These are phyloP conservation scores for Zaprionus vittiger DNA, from an alignment of 1,140 invertebrate species.

Conservation along the genomic window DNA sequence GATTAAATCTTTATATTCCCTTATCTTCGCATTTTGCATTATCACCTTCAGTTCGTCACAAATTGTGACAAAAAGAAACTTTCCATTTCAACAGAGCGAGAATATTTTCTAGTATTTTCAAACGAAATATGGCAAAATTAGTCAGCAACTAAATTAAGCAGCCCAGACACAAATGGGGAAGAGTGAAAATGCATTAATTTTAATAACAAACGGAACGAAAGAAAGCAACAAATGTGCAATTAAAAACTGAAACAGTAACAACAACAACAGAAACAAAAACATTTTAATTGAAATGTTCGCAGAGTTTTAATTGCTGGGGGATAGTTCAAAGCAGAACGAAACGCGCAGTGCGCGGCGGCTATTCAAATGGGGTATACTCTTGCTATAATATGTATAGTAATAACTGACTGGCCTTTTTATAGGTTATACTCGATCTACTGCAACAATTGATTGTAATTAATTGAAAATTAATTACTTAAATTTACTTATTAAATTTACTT, in stretches of 20 bases:
- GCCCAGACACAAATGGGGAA: background rate
- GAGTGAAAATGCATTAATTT: background rate
- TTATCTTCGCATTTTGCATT: background rate
- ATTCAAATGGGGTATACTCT: background rate
- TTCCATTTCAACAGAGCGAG: background rate
- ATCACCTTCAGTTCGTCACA: background rate
- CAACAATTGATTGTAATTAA: too few species aligned
- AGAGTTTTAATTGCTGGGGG: constrained; percentile 19
- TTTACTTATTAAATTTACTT: background rate
- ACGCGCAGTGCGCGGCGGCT: background rate
- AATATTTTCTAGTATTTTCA: background rate
- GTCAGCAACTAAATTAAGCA: constrained; percentile 3
- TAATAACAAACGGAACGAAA: too few species aligned
- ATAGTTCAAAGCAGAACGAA: background rate
- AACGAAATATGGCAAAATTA: constrained; percentile 17
- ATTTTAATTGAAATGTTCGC: constrained; percentile 20
- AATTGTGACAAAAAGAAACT: constrained; percentile 5
- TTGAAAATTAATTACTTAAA: too few species aligned
- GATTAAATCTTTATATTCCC: background rate
- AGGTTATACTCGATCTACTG: background rate
- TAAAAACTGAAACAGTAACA: constrained; percentile 7
- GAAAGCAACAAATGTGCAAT: background rate
- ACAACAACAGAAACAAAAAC: background rate
- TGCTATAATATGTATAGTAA: too few species aligned
- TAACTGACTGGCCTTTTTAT: background rate